Evolutionary conservation across 2,113 vertebrate genomes (phyloP).

Genomic region (Bubo scandiacus): DNA sequence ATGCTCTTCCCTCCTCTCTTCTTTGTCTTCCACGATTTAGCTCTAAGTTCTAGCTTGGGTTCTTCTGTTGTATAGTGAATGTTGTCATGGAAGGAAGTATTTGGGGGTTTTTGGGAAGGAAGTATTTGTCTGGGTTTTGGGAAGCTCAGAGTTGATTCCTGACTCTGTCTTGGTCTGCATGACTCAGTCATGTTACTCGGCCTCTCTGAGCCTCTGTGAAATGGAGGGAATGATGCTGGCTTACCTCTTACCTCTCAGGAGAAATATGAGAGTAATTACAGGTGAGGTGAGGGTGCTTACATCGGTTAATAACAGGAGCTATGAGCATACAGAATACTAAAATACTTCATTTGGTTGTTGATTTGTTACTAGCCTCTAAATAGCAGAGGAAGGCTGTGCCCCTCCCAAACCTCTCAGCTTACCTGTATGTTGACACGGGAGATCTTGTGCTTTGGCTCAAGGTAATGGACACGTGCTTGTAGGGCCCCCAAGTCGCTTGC

Average conservation of each 20-base stretch:
- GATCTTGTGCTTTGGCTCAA: neutral
- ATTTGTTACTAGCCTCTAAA: neutral
- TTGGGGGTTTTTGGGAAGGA: neutral
- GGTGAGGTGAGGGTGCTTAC: neutral
- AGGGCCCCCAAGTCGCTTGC: neutral
- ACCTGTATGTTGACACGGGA: neutral
- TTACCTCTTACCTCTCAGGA: neutral
- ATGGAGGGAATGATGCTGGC: neutral
- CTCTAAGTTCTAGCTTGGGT: neutral
- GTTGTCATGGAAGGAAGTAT: neutral
- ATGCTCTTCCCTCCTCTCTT: neutral
- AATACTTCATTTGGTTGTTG: neutral
- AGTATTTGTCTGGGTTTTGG: neutral
- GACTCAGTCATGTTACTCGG: neutral
- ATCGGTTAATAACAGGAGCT: neutral
- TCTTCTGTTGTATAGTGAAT: neutral
- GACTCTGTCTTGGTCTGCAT: neutral
- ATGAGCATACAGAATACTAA: neutral
- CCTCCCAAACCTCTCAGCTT: neutral
- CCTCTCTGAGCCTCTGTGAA: neutral
- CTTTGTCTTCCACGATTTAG: neutral
- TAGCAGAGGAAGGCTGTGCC: neutral
- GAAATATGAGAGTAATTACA: neutral
- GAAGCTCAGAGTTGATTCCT: neutral
- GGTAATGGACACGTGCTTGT: fast-evolving